These are phyloP conservation scores for Sebastes schlegelii DNA, from an alignment of 2,113 vertebrate genomes.

Conservation along the genomic window DNA sequence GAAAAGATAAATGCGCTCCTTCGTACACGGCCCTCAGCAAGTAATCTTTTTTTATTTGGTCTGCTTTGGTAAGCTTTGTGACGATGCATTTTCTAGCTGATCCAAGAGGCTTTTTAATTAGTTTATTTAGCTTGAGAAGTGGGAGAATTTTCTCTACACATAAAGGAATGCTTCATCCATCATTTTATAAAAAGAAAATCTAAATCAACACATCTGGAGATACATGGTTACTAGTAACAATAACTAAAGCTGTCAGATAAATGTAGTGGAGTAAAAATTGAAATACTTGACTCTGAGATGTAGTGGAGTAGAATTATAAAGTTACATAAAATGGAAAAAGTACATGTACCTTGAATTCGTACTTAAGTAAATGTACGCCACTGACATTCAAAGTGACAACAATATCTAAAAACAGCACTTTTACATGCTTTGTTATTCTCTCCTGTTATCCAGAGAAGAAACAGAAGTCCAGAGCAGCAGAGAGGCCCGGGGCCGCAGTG, in stretches of 20 bases:
- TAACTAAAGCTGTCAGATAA: neutral
- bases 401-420: too few species aligned
- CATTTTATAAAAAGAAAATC: neutral
- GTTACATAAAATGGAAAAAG: neutral
- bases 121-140: neutral
- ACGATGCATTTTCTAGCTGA: neutral
- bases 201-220: neutral
- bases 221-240: neutral
- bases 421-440: neutral
- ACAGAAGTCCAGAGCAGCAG: constrained; percentile 56
- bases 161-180: neutral
- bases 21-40: too few species aligned
- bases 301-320: neutral
- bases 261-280: neutral
- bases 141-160: neutral
- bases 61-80: neutral
- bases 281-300: too few species aligned
- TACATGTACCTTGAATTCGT: neutral
- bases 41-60: too few species aligned
- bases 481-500: constrained; percentile 51
- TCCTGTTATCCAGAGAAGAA: constrained; percentile 61
- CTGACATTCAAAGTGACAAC: neutral
- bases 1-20: too few species aligned
- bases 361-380: neutral
- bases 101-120: neutral